These are phyloP conservation scores for Cynaeus angustus DNA, from an alignment of 2,888 invertebrate genomes.

Conservation along the genomic window DNA sequence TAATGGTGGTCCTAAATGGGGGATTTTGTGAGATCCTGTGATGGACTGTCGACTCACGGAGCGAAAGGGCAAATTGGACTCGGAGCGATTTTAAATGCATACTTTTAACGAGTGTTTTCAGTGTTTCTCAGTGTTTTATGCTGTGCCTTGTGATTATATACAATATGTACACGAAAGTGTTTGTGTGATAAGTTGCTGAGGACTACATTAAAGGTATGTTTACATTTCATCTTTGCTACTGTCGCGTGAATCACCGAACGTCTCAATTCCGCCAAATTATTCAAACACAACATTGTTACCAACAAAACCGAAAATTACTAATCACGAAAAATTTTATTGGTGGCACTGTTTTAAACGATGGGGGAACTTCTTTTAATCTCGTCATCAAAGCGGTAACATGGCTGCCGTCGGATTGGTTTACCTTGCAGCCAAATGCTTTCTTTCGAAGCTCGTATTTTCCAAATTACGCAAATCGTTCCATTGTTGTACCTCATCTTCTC, in stretches of 20 bases:
- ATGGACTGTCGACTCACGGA: slow-evolving; percentile 33
- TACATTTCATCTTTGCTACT: slow-evolving; percentile 29
- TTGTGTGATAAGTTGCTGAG: slow-evolving; percentile 51
- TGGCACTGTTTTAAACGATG: slow-evolving; percentile 34
- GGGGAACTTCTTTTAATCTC: slow-evolving; percentile 46
- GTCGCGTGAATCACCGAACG: slow-evolving; percentile 15
- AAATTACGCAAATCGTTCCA: slow-evolving; percentile 32
- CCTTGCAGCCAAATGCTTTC: slow-evolving; percentile 39
- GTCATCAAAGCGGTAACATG: slow-evolving; percentile 49
- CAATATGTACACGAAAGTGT: slow-evolving; percentile 52
- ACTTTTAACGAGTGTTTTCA: slow-evolving; percentile 50
- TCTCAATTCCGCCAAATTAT: slow-evolving; percentile 27
- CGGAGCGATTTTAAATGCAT: slow-evolving; percentile 51
- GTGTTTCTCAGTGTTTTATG: slow-evolving; percentile 54
- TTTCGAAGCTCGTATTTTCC: slow-evolving; percentile 22
- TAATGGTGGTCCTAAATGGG: slow-evolving; percentile 8
- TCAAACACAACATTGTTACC: slow-evolving; percentile 12
- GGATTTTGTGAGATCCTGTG: slow-evolving; percentile 7
- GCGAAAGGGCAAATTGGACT: slow-evolving; percentile 29
- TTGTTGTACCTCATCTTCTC: slow-evolving; percentile 34
- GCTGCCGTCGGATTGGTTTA: slow-evolving; percentile 52
- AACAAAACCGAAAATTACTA: slow-evolving; percentile 20
- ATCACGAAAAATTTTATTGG: slow-evolving; percentile 9
- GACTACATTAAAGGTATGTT: slow-evolving; percentile 52
- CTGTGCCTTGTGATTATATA: slow-evolving; percentile 57